Evolutionary conservation across 2,888 invertebrate genomes (phyloP).

Genomic region (Eumacrocentrus americanus): DNA sequence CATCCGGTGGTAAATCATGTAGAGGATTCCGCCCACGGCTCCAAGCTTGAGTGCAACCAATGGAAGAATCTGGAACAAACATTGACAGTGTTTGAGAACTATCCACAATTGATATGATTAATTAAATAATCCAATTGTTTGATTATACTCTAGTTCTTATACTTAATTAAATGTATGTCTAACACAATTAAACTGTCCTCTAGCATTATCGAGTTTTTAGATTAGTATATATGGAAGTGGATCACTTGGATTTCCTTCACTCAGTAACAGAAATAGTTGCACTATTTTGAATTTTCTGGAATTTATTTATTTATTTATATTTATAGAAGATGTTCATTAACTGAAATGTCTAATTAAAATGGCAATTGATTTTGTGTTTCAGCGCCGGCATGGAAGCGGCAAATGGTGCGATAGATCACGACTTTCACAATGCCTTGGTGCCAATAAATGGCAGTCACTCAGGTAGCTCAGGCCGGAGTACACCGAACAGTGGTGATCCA

Average conservation of each 20-base stretch:
- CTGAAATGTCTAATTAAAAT: background rate
- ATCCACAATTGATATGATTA: no score
- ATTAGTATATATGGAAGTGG: background rate
- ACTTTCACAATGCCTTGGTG: constrained; percentile 61
- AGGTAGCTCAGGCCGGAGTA: constrained; percentile 76
- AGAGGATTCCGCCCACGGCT: constrained; percentile 36
- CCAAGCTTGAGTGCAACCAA: constrained; percentile 39
- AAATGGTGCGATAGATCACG: constrained; percentile 65
- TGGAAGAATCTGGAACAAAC: constrained; percentile 54
- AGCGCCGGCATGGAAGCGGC: constrained; percentile 66
- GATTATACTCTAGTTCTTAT: background rate
- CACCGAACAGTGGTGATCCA: constrained; percentile 73
- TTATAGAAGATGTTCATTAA: no score
- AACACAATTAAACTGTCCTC: no score
- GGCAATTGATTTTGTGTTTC: constrained; percentile 42
- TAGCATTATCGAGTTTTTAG: constrained; percentile 9
- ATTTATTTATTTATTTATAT: background rate
- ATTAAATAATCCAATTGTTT: constrained; percentile 1
- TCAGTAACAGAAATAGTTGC: background rate
- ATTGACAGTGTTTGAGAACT: no score
- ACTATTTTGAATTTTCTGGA: background rate
- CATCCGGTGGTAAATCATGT: constrained; percentile 43
- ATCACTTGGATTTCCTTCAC: background rate
- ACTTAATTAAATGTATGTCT: no score
- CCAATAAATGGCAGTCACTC: constrained; percentile 65